These are phyloP conservation scores for Laticauda laticaudata DNA, from an alignment of 2,113 vertebrate genomes.

Conservation along the genomic window DNA sequence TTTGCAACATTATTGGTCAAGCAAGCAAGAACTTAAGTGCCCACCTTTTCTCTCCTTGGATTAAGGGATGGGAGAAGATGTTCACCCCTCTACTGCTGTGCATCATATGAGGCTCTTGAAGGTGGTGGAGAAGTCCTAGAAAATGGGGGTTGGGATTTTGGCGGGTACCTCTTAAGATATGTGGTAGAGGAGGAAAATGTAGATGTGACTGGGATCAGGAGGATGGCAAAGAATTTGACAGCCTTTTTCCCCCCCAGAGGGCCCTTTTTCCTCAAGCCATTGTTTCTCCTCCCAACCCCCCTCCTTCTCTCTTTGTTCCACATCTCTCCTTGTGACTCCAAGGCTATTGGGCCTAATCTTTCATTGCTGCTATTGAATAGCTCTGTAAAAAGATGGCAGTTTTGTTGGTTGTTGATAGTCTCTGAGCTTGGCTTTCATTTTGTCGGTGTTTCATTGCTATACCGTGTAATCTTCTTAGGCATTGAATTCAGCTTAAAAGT, in stretches of 20 bases:
- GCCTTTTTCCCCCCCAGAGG: background rate
- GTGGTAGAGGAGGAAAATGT: background rate
- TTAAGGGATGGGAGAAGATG: background rate
- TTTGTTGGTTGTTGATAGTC: background rate
- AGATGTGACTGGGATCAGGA: background rate
- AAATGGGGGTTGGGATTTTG: background rate
- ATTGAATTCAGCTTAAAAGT: background rate
- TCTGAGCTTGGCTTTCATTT: background rate
- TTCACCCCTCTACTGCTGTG: background rate
- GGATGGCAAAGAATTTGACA: background rate
- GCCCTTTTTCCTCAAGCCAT: background rate
- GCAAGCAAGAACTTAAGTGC: background rate
- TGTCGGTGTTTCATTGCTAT: background rate
- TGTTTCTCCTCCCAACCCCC: background rate
- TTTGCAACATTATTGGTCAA: conserved; percentile 10
- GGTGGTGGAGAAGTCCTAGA: background rate
- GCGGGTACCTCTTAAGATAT: background rate
- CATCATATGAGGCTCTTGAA: background rate
- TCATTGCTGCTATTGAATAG: background rate
- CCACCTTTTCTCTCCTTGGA: background rate
- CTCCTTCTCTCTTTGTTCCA: conserved; percentile 1
- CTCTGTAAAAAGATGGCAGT: background rate
- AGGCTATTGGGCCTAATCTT: background rate
- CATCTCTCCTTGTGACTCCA: background rate
- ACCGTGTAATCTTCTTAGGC: background rate